phyloP scores from a whole-genome alignment of 1,140 invertebrate species.

The Panagrolaimus sp. region DNA sequence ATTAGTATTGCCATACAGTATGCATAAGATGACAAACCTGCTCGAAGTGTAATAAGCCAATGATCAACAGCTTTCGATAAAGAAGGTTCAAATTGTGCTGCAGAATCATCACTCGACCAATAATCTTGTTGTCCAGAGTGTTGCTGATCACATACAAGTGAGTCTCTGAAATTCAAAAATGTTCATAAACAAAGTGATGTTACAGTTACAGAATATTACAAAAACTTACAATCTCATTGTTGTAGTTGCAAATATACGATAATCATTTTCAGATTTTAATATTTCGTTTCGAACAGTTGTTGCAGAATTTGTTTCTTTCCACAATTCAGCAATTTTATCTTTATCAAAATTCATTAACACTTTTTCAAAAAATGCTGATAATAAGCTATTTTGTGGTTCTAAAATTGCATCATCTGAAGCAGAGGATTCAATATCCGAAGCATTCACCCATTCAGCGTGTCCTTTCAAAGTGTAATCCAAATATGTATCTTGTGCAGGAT shows the following conservation, averaged over 20 bases:
- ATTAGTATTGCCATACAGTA: no score
- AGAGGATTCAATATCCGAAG: background rate
- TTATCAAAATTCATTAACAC: constrained; percentile 9
- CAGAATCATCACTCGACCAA: background rate
- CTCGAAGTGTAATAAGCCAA: background rate
- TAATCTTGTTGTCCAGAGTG: background rate
- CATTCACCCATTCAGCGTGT: constrained; percentile 24
- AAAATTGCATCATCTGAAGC: background rate
- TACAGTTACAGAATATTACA: no score
- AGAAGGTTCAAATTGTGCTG: background rate
- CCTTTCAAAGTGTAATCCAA: constrained; percentile 26
- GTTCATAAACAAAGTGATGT: no score
- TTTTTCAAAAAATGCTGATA: background rate
- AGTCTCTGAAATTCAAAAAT: no score
- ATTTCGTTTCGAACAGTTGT: background rate
- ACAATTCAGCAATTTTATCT: constrained; percentile 8
- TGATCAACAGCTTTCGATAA: background rate
- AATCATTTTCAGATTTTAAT: background rate
- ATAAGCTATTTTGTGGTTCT: background rate
- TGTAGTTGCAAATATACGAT: background rate
- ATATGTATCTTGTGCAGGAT: constrained; percentile 37
- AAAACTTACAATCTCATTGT: background rate
- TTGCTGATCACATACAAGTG: background rate
- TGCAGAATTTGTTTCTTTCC: background rate
- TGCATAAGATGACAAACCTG: background rate